These are phyloP conservation scores for Enteromius afrohamiltoni DNA, from an alignment of 2,797 vertebrate genomes.

Conservation along the genomic window DNA sequence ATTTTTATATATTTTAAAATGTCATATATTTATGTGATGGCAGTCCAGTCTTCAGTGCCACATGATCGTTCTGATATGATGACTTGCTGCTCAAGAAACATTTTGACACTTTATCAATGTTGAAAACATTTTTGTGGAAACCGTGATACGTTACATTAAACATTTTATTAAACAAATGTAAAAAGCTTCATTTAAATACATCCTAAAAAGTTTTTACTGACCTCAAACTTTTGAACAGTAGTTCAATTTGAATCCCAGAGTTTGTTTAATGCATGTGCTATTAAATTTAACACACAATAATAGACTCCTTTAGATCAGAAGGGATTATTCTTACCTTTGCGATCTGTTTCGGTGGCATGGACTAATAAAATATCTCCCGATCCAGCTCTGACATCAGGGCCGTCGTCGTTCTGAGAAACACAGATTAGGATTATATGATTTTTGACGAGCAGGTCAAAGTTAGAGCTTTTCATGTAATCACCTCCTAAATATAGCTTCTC, in stretches of 20 bases:
- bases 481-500: constrained; percentile 3
- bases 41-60: neutral
- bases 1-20: neutral
- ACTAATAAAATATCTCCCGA: constrained; percentile 94
- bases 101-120: neutral
- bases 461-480: neutral
- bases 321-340: constrained; percentile 85
- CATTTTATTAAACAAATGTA: neutral
- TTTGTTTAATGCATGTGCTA: neutral
- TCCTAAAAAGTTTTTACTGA: neutral
- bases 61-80: no score
- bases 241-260: neutral
- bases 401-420: constrained; percentile 88
- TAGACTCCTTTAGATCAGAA: neutral
- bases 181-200: neutral
- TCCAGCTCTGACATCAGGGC: constrained; percentile 95
- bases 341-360: constrained; percentile 96
- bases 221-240: neutral
- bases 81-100: no score
- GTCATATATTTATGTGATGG: neutral
- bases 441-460: neutral
- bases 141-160: neutral
- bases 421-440: constrained; percentile 13
- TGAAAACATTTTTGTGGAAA: neutral
- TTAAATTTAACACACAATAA: neutral